Evolutionary conservation across 2,888 invertebrate species (phyloP), one percentile per base, ranked within the genome.

Genomic region (Aphelenchoides bicaudatus): DNA sequence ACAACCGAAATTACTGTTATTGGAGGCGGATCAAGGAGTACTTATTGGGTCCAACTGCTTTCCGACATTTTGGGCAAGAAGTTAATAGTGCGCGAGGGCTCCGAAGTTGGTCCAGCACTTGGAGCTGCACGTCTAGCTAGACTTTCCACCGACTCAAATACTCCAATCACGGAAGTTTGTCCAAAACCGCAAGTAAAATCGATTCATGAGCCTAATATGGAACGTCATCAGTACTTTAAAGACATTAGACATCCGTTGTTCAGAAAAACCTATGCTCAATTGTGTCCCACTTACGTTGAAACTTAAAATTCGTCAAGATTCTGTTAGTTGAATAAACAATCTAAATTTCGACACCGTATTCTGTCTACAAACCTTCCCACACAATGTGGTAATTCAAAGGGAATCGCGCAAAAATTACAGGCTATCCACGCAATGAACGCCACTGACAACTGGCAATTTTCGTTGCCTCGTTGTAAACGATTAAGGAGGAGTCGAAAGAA

Each of bases 31-130:
- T 21, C 34, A 0, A 25, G 37, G 6, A 28, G 29, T n/a, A 19
- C 21, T 8, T 59, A 59, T 48, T 59, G 59, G 59, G 10, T 25
- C 6, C 34, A 61, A n/a, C 19, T 50, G 31, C 37, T 61, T 19
- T 49, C 59, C 25, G 57, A 60, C 21, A 25, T 43, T 8, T 25
- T 56, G 4, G 46, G 28, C 5, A 13, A 16, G 6, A 19, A 25
- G 10, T n/a, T 43, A 6, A 25, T 43, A 25, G 21, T 43, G 10
- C 43, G 43, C 10, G 43, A 19, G 10, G 43, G 43, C 23, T 19
- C 21, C 10, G 43, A 43, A 43, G 43, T 43, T n/a, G 43, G 43
- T 43, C 43, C 43, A 25, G 43, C 43, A 8, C 25, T 43, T 13
- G 49, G 34, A 21, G 37, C 49, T 16, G 49, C 49, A 5, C 49